Conservation (phyloP, 1,140 invertebrate genomes). For the Oncopodura yosiiana region DNA sequence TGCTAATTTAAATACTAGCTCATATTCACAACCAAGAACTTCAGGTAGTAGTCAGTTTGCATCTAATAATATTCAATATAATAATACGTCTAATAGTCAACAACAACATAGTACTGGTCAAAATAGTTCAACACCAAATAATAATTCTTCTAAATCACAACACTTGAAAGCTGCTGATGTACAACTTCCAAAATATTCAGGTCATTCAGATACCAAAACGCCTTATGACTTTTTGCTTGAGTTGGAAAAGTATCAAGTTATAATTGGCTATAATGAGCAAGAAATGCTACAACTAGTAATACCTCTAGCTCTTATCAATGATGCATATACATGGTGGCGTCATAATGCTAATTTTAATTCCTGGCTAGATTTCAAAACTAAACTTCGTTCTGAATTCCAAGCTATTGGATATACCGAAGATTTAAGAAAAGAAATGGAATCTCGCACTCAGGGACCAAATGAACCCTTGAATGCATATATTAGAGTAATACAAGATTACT, state of each 20-base stretch:
- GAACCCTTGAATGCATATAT: slow-evolving; percentile 13
- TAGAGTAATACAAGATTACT: slow-evolving; percentile 10
- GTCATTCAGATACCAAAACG: slow-evolving; percentile 2
- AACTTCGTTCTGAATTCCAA: slow-evolving; percentile 10
- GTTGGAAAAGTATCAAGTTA: slow-evolving; percentile 10
- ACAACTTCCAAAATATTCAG: slow-evolving; percentile 11
- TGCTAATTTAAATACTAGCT: too few species aligned
- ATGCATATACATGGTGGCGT: slow-evolving; percentile 11
- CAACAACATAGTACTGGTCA: too few species aligned
- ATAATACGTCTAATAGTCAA: too few species aligned
- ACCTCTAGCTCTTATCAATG: slow-evolving; percentile 3
- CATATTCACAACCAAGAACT: too few species aligned
- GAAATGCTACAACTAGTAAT: slow-evolving; percentile 13
- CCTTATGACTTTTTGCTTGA: slow-evolving; percentile 17
- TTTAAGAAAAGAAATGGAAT: slow-evolving; percentile 3
- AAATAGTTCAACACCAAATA: too few species aligned
- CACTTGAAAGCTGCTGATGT: slow-evolving; percentile 15
- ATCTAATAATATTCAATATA: too few species aligned
- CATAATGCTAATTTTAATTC: slow-evolving; percentile 1
- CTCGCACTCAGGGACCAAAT: slow-evolving; percentile 8
- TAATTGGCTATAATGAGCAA: slow-evolving; percentile 8
- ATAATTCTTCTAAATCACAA: background rate
- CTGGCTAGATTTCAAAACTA: slow-evolving; percentile 7
- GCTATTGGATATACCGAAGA: slow-evolving; percentile 13
- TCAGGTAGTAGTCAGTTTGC: too few species aligned